Evolutionary conservation across 2,113 vertebrate species (phyloP).

Genomic region (Solenodon paradoxus): DNA sequence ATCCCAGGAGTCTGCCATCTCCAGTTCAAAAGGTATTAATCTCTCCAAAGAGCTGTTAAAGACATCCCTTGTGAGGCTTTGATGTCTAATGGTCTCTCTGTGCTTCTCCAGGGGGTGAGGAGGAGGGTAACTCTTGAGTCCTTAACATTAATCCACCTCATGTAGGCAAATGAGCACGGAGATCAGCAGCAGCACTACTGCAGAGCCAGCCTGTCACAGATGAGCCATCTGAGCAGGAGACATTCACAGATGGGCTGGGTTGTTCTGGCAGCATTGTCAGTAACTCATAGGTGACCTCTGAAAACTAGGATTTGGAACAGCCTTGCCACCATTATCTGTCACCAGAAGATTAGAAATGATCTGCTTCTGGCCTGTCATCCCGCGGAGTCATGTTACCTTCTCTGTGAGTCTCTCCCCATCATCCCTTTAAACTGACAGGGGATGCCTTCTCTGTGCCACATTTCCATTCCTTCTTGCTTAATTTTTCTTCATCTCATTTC

Average conservation of each 20-base stretch:
- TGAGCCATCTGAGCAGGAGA: background rate
- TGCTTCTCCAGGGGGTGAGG: no score
- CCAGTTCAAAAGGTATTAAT: background rate
- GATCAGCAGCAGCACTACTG: background rate
- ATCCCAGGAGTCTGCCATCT: background rate
- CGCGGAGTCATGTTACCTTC: background rate
- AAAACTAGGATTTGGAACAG: background rate
- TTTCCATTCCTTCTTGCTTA: background rate
- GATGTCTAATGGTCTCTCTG: background rate
- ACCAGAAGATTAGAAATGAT: background rate
- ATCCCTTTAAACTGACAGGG: background rate
- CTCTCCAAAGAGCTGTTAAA: background rate
- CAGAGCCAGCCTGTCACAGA: background rate
- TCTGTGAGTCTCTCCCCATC: background rate
- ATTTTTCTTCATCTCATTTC: background rate
- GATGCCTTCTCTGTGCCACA: accelerated
- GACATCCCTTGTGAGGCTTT: background rate
- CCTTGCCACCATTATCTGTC: background rate
- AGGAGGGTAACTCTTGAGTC: background rate
- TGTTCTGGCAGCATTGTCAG: background rate
- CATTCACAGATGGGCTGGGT: background rate
- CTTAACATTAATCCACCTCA: background rate
- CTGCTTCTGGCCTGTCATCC: background rate
- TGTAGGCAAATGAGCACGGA: background rate
- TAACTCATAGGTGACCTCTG: background rate